Evolutionary conservation across 2,113 vertebrate genomes (phyloP).

Genomic region (Pedetes capensis): DNA sequence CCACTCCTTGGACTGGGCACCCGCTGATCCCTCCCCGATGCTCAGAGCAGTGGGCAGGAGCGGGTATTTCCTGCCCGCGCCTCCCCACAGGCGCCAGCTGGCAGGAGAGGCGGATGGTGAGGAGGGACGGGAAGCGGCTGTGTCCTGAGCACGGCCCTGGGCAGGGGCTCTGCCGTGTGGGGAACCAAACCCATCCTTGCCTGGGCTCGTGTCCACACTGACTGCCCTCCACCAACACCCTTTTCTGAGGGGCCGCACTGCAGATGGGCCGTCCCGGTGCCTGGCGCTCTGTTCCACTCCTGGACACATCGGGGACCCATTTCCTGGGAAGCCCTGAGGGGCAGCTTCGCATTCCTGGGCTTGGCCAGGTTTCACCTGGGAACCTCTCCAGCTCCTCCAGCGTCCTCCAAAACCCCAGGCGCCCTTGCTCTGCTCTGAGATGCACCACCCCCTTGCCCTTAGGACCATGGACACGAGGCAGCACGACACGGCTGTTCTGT

Average conservation of each 20-base stretch:
- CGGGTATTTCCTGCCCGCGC: background rate
- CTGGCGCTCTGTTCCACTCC: background rate
- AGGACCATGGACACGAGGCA: background rate
- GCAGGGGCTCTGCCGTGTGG: background rate
- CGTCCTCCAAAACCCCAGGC: background rate
- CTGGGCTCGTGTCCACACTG: fast-evolving
- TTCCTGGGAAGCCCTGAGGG: background rate
- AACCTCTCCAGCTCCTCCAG: background rate
- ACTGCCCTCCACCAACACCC: fast-evolving
- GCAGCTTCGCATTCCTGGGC: background rate
- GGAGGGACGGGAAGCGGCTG: background rate
- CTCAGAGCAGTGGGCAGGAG: fast-evolving
- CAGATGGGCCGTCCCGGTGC: background rate
- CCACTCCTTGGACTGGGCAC: too few species aligned
- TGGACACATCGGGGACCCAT: background rate
- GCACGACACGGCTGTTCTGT: background rate
- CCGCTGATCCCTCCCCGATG: too few species aligned
- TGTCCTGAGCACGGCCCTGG: background rate
- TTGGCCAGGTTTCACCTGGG: background rate
- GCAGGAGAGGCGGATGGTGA: background rate
- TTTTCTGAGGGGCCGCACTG: background rate
- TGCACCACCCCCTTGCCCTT: background rate
- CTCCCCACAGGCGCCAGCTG: background rate
- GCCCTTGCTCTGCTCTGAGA: background rate
- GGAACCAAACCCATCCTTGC: background rate